Conservation (phyloP, 1,140 invertebrate genomes). For the Plodia interpunctella region DNA sequence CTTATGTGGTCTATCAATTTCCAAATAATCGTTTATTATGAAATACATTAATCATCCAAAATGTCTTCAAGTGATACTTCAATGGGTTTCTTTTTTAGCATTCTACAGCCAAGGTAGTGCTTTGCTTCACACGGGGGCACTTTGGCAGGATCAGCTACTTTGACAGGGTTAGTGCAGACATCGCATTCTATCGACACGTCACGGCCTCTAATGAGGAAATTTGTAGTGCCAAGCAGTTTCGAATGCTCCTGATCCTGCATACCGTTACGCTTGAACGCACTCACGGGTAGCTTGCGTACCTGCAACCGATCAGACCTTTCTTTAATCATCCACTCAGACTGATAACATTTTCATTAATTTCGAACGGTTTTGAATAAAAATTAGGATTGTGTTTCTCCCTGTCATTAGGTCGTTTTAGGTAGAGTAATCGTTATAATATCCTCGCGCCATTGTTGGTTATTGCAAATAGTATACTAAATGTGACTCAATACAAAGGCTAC, state of each 20-base stretch:
- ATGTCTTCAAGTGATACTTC: conserved; percentile 54
- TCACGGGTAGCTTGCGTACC: conserved; percentile 55
- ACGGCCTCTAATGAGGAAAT: conserved; percentile 51
- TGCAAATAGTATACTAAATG: too few relatives aligned
- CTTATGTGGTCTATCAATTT: neutral
- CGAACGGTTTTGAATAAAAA: neutral
- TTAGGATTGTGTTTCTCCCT: neutral
- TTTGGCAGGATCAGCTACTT: conserved; percentile 51
- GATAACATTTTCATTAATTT: neutral
- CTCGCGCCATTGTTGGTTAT: too few relatives aligned
- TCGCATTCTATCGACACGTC: conserved; percentile 55
- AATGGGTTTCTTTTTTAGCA: conserved; percentile 51
- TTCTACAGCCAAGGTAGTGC: conserved; percentile 26
- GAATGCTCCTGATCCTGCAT: conserved; percentile 67
- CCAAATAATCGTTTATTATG: neutral
- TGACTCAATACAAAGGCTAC: neutral
- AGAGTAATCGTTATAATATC: neutral
- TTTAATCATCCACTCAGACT: conserved; percentile 25
- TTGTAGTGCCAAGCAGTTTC: conserved; percentile 47
- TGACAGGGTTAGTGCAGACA: conserved; percentile 33
- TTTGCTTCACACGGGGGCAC: conserved; percentile 36
- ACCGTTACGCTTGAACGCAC: conserved; percentile 66
- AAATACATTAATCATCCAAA: conserved; percentile 38
- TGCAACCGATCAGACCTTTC: conserved; percentile 53
- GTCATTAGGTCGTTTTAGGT: neutral